Evolutionary conservation across 1,140 invertebrate species (phyloP).

Genomic region (Dendrolimus punctatus): DNA sequence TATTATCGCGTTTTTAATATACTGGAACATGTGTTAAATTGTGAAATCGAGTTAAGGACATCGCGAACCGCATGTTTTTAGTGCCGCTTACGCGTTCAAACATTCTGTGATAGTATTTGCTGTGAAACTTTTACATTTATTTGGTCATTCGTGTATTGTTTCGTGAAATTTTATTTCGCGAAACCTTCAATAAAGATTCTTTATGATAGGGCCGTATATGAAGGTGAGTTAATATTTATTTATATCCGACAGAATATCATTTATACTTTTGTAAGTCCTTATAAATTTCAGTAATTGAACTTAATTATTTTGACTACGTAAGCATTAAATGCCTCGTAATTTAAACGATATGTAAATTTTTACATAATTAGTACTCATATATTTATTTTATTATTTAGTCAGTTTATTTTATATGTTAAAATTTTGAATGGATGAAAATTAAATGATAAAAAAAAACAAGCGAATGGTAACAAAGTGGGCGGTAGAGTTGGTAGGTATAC

Average conservation of each 20-base stretch:
- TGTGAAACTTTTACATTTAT: constrained; percentile 45
- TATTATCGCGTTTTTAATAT: constrained; percentile 14
- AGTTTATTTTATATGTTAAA: too few species aligned
- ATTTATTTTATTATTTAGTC: too few species aligned
- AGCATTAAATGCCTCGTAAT: too few species aligned
- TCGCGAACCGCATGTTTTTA: constrained; percentile 33
- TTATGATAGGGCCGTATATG: constrained; percentile 71
- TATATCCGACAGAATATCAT: neutral
- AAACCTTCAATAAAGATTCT: constrained; percentile 55
- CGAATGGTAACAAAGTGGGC: too few species aligned
- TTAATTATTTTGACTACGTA: too few species aligned
- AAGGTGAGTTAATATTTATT: constrained; percentile 51
- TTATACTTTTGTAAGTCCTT: too few species aligned
- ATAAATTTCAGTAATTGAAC: too few species aligned
- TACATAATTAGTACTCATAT: too few species aligned
- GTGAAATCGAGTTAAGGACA: constrained; percentile 42
- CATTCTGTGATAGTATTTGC: constrained; percentile 59
- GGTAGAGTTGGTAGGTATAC: too few species aligned
- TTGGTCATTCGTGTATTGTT: constrained; percentile 24
- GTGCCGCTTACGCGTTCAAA: constrained; percentile 40
- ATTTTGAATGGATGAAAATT: too few species aligned
- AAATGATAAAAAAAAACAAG: too few species aligned
- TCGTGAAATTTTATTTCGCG: constrained; percentile 63
- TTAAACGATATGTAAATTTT: too few species aligned
- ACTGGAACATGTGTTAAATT: constrained; percentile 40